Base-by-base conservation (phyloP, 2,888 invertebrate species). In the Chouioia cunea region DNA sequence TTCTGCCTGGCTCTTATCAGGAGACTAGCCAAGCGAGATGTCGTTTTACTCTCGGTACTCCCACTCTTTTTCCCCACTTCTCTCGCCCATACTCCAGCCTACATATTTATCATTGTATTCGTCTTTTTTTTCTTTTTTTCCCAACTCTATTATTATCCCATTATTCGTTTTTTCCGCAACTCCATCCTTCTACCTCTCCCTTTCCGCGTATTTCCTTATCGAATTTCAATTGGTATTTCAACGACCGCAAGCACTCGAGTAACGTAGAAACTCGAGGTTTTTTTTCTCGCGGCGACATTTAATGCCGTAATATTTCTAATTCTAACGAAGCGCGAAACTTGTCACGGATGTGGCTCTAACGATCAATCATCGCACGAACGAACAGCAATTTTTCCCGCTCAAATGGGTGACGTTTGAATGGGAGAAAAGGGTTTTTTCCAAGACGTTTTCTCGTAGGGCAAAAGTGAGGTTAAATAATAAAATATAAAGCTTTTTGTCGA, bases 1-100 rank as follows among this genome's bases (percentile, higher is more conserved):
- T 79, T 77, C 77, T 75, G 78, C 78, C 76, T 78, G 75, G 69
- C 68, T 46, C 50, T 53, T 63, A 80, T 53, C 74, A 57, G 80
- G 81, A 69, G 68, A 20, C 14, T 76, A 81, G 74, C 27, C 72
- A 53, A 14, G 20, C 22, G 14, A 48, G 50, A 18, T 22, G 36
- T 43, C 36, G 46, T 10, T 22, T 12, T 14, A 16, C n/a, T n/a
- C 18, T 43, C 22, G n/a, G 10, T 27, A 15, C 48, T 20, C 23
- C 27, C 68, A 36, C 36, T 36, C 4, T 10, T 10, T 3, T 15
- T 50, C n/a, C 12, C 18, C 8, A 1, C 20, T 46, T 20, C 14
- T 56, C 15, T 48, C 46, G 4, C 27, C 27, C 27, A 27, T n/a
- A n/a, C 27, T 27, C 27, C 27, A 14, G 15, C 18, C 23, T 27